These are phyloP conservation scores for Gobiocypris rarus DNA, from an alignment of 2,113 vertebrate genomes.

Conservation along the genomic window DNA sequence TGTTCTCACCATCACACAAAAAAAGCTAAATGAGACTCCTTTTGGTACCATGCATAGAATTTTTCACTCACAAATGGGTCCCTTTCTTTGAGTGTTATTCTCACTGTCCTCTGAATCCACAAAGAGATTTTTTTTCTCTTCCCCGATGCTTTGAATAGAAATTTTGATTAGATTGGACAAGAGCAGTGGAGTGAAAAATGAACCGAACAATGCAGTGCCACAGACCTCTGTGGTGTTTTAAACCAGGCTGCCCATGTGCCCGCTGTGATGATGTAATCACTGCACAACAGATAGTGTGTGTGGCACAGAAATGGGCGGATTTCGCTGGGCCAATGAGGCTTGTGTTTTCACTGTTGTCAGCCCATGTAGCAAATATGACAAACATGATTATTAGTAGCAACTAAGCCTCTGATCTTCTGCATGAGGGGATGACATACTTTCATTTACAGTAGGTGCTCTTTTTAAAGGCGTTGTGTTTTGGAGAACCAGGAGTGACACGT, in stretches of 20 bases:
- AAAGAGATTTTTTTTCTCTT: constrained; percentile 50
- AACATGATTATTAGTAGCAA: constrained; percentile 11
- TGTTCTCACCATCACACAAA: background rate
- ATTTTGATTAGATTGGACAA: constrained; percentile 69
- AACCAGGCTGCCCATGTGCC: constrained; percentile 73
- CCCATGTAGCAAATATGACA: background rate
- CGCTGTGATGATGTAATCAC: constrained; percentile 39
- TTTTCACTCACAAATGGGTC: background rate
- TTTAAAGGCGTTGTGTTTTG: background rate
- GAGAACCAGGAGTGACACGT: background rate
- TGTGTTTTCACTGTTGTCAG: background rate
- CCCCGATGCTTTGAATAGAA: constrained; percentile 57
- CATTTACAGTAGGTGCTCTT: background rate
- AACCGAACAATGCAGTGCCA: constrained; percentile 61
- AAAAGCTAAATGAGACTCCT: background rate
- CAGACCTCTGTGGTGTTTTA: constrained; percentile 48
- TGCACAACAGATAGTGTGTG: constrained; percentile 20
- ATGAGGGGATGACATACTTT: background rate
- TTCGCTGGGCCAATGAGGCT: background rate
- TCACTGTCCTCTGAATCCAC: background rate
- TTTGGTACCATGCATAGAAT: background rate
- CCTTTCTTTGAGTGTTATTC: background rate
- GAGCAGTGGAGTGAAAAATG: constrained; percentile 68
- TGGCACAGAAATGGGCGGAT: background rate
- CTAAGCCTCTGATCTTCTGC: background rate